Evolutionary conservation across 2,888 invertebrate species (phyloP).

Genomic region (Odontothrips loti): DNA sequence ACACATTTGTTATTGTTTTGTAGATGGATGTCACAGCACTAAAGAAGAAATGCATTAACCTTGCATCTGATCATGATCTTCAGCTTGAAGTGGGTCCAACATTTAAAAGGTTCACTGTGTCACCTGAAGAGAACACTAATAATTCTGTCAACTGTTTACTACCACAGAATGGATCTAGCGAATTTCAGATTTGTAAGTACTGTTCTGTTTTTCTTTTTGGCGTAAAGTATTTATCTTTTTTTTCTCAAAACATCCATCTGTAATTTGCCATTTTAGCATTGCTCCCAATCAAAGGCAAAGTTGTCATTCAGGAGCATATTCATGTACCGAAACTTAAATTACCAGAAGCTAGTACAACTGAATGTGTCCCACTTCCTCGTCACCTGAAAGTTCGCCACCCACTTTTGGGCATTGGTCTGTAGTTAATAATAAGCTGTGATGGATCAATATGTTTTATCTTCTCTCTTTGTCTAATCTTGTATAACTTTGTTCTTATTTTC

Average conservation of each 20-base stretch:
- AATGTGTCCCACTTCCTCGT: background rate
- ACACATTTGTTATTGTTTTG: background rate
- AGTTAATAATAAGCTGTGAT: background rate
- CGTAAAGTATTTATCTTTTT: background rate
- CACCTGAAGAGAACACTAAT: background rate
- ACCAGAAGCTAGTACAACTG: background rate
- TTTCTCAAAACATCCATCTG: background rate
- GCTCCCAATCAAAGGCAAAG: background rate
- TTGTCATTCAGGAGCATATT: background rate
- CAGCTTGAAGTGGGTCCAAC: background rate
- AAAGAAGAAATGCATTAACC: background rate
- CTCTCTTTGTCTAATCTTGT: background rate
- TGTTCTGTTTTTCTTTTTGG: background rate
- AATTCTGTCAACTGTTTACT: background rate
- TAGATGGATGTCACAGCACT: background rate
- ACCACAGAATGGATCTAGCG: background rate
- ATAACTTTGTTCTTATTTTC: background rate
- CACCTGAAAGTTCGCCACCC: background rate
- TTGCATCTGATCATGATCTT: background rate
- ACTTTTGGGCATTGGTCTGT: background rate
- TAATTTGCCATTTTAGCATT: background rate
- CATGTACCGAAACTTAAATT: background rate
- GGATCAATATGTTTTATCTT: background rate
- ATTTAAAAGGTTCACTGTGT: background rate
- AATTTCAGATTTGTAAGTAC: conserved; percentile 8